phyloP scores from a whole-genome alignment of 1,140 invertebrate genomes.

The Halyomorpha halys region DNA sequence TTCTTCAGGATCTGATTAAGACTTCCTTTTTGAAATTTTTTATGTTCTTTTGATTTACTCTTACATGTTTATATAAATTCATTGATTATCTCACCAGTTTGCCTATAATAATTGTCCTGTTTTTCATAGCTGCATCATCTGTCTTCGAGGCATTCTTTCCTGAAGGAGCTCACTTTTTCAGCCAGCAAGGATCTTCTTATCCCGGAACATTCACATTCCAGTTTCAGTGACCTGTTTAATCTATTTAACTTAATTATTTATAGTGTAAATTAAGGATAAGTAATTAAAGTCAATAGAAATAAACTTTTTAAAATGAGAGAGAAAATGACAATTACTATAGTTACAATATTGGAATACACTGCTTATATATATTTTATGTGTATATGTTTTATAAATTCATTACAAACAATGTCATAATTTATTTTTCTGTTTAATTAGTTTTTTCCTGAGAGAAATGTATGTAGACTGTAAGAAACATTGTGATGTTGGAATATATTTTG shows the following conservation, averaged over 20 bases:
- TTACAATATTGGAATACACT: too few species aligned
- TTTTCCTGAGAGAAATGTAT: too few species aligned
- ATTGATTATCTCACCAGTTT: too few species aligned
- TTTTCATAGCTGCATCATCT: constrained; percentile 30
- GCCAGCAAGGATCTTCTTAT: constrained; percentile 35
- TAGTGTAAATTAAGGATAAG: constrained; percentile 5
- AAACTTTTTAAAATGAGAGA: constrained; percentile 8
- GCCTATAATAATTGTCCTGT: too few species aligned
- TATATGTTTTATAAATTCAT: constrained; percentile 1
- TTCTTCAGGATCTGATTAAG: too few species aligned
- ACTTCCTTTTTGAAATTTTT: too few species aligned
- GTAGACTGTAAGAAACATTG: too few species aligned
- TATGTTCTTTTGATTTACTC: too few species aligned
- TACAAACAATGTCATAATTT: background rate
- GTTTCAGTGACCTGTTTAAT: constrained; percentile 36
- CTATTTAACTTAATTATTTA: constrained; percentile 6
- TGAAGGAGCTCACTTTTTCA: constrained; percentile 40
- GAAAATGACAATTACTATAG: too few species aligned
- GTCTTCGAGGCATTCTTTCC: constrained; percentile 73
- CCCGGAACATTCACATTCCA: constrained; percentile 54
- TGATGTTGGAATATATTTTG: too few species aligned
- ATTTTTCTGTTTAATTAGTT: too few species aligned
- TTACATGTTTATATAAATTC: too few species aligned
- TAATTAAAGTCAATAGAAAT: constrained; percentile 6
- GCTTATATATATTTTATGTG: background rate